phyloP scores from a whole-genome alignment of 37 sponge, comb jelly and placozoan species.

The Aplysina aerophoba region DNA sequence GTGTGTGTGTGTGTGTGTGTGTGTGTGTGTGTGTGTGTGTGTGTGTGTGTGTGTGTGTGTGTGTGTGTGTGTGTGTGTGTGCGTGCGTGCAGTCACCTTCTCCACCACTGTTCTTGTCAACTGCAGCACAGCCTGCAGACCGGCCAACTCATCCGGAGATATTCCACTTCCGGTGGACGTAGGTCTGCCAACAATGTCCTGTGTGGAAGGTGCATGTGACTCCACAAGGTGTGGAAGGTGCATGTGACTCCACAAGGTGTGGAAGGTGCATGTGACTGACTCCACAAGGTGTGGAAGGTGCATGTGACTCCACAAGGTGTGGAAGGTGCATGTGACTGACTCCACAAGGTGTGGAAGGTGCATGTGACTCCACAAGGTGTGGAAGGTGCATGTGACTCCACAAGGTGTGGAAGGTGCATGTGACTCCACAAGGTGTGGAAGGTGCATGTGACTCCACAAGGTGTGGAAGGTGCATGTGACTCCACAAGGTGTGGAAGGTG shows the following conservation, averaged over 20 bases:
- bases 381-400: too few species aligned
- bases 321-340: too few species aligned
- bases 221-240: neutral
- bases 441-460: too few species aligned
- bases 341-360: too few species aligned
- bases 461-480: neutral
- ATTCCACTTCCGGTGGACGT: conserved; percentile 73
- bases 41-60: neutral
- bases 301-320: too few species aligned
- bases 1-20: neutral
- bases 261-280: too few species aligned
- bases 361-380: too few species aligned
- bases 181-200: conserved; percentile 11
- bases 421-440: too few species aligned
- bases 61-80: neutral
- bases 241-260: too few species aligned
- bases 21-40: neutral
- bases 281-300: too few species aligned
- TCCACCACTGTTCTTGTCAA: conserved; percentile 68
- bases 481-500: neutral
- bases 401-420: too few species aligned
- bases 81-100: conserved; percentile 38
- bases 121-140: conserved; percentile 76
- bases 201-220: neutral
- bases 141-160: conserved; percentile 85